Evolutionary conservation across 2,797 vertebrate species (phyloP).

Genomic region (Epinephelus coioides): DNA sequence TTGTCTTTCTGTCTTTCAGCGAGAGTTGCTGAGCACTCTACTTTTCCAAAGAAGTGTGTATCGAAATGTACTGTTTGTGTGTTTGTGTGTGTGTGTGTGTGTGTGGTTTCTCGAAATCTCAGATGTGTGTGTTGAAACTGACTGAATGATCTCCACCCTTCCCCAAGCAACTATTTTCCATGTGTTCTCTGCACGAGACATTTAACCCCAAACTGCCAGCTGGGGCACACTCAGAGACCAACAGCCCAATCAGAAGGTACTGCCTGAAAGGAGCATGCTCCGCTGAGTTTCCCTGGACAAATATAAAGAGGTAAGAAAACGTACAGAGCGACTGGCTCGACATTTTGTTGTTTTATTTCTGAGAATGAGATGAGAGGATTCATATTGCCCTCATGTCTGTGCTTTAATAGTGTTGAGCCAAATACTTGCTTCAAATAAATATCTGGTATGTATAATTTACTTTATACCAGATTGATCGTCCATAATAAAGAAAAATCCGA

Average conservation of each 20-base stretch:
- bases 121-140: neutral
- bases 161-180: slow-evolving; percentile 29
- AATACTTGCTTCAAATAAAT: too few species aligned
- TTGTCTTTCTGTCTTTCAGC: slow-evolving; percentile 56
- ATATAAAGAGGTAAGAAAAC: neutral
- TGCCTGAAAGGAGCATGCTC: neutral
- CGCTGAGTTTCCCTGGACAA: slow-evolving; percentile 4
- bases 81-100: slow-evolving; percentile 11
- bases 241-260: slow-evolving; percentile 1
- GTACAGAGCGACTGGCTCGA: neutral
- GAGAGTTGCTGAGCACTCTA: slow-evolving; percentile 48
- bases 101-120: neutral
- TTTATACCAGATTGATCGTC: too few species aligned
- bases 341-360: neutral
- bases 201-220: slow-evolving; percentile 51
- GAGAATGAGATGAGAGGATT: too few species aligned
- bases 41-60: slow-evolving; percentile 33
- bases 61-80: slow-evolving; percentile 7
- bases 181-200: slow-evolving; percentile 51
- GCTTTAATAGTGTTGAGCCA: neutral
- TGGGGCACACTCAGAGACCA: slow-evolving; percentile 27
- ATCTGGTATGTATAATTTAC: too few species aligned
- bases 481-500: too few species aligned
- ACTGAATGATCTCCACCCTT: slow-evolving; percentile 22
- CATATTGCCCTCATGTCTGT: neutral